These are phyloP conservation scores for Noturus placidus DNA, from an alignment of 2,113 vertebrate genomes.

Conservation along the genomic window DNA sequence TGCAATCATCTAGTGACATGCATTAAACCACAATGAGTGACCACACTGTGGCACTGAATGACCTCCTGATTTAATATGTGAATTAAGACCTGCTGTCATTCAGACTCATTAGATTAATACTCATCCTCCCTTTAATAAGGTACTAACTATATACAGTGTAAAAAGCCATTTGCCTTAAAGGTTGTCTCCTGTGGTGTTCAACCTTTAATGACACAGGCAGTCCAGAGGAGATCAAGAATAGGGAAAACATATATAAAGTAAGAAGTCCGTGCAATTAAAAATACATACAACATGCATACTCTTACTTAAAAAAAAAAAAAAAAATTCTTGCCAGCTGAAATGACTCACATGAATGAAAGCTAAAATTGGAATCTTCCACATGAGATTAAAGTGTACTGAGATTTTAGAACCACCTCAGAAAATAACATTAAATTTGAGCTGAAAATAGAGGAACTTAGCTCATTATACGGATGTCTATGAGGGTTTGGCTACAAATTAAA, in stretches of 20 bases:
- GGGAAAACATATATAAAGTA: neutral
- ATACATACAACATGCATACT: neutral
- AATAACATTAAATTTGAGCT: conserved; percentile 18
- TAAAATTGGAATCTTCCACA: conserved; percentile 8
- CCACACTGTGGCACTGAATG: neutral
- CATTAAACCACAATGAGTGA: neutral
- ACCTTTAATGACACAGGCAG: neutral
- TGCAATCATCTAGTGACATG: neutral
- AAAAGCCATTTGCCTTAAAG: neutral
- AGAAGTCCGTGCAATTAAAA: neutral
- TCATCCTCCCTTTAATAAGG: neutral
- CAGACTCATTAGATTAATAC: neutral
- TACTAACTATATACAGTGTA: neutral
- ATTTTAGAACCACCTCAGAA: conserved; percentile 21
- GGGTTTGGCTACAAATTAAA: conserved; percentile 33
- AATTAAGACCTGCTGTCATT: neutral
- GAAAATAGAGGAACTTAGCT: conserved; percentile 28
- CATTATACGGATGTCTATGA: conserved; percentile 19
- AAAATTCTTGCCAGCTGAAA: neutral
- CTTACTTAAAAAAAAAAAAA: neutral
- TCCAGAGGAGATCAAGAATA: conserved; percentile 23
- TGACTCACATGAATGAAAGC: conserved; percentile 26
- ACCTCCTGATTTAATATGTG: neutral
- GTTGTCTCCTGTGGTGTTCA: neutral
- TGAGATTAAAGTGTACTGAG: neutral